Conservation (phyloP, 2,113 vertebrate genomes). For the Meriones unguiculatus region DNA sequence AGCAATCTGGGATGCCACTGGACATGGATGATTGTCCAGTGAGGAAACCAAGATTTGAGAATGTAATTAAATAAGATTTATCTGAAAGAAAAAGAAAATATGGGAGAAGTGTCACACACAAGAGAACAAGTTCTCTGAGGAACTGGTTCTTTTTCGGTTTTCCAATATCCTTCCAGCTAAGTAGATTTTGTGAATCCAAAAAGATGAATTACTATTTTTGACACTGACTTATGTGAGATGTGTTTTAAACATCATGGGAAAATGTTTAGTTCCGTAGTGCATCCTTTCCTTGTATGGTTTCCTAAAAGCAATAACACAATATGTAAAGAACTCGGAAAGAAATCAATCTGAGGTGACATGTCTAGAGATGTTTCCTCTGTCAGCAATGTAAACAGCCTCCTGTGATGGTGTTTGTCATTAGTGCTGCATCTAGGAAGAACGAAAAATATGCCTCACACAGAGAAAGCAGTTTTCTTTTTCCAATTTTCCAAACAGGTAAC, state of each 20-base stretch:
- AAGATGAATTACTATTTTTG: slow-evolving; percentile 54
- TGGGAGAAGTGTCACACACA: neutral
- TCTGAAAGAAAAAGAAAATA: neutral
- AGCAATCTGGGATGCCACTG: neutral
- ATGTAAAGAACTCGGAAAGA: slow-evolving; percentile 15
- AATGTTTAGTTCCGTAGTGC: neutral
- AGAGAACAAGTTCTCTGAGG: neutral
- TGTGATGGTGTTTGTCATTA: slow-evolving; percentile 19
- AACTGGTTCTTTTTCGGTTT: neutral
- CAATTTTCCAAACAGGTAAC: neutral
- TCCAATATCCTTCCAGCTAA: slow-evolving; percentile 4
- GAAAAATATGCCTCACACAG: slow-evolving; percentile 15
- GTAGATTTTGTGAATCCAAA: slow-evolving; percentile 16
- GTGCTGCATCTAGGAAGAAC: slow-evolving; percentile 30
- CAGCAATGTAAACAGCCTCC: slow-evolving; percentile 39
- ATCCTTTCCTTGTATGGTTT: slow-evolving; percentile 16
- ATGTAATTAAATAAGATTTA: neutral
- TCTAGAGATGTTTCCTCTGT: neutral
- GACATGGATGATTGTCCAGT: neutral
- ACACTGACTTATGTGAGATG: slow-evolving; percentile 33
- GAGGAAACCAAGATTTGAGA: neutral
- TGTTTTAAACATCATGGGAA: slow-evolving; percentile 10
- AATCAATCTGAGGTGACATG: slow-evolving; percentile 24
- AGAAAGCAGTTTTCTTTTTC: slow-evolving; percentile 45
- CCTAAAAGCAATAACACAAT: slow-evolving; percentile 36